Conservation (phyloP, 1,140 invertebrate genomes). For the Diorhabda sublineata region DNA sequence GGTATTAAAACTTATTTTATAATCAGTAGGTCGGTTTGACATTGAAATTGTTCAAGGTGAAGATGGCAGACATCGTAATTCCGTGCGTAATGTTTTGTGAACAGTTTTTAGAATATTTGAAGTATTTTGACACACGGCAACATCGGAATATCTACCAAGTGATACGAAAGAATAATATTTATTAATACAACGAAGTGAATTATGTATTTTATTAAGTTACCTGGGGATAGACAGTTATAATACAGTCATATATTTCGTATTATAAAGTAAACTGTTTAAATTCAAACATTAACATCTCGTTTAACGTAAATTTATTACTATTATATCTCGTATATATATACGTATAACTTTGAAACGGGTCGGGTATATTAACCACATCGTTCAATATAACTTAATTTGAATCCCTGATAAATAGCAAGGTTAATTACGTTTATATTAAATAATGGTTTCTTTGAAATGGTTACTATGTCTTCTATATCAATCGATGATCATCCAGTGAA, state of each 20-base stretch:
- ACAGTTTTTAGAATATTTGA: no score
- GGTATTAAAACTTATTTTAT: no score
- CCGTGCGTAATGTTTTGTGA: constrained; percentile 18
- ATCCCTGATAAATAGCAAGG: not conserved
- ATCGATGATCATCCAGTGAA: no score
- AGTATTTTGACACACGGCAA: no score
- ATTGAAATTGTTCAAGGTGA: no score
- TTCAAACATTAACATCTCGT: constrained; percentile 18
- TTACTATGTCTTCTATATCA: no score
- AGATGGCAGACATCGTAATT: constrained; percentile 10
- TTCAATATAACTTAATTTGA: constrained; percentile 3
- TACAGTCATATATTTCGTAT: constrained; percentile 9
- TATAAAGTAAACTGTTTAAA: constrained; percentile 19
- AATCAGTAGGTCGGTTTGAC: no score
- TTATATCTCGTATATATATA: not conserved
- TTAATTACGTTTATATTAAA: no score
- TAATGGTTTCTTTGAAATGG: no score
- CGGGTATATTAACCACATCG: not conserved
- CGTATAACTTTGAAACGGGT: not conserved
- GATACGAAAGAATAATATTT: no score
- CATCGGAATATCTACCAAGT: no score
- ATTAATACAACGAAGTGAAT: no score
- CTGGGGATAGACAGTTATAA: constrained; percentile 6
- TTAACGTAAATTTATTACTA: constrained; percentile 14
- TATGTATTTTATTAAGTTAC: not conserved